phyloP scores from a whole-genome alignment of 2,797 vertebrate genomes.

The Kryptopterus vitreolus region DNA sequence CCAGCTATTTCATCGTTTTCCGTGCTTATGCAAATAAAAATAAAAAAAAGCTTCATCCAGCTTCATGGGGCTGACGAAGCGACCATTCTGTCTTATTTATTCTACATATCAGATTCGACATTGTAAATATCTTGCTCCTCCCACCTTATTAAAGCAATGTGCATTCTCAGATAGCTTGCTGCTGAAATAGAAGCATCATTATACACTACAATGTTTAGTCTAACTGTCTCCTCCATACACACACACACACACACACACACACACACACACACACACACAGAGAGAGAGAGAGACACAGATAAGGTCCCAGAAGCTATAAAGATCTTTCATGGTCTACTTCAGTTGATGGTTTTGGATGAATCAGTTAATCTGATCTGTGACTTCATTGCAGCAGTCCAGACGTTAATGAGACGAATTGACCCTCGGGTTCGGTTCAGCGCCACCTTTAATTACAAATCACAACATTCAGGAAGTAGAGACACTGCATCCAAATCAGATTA shows the following conservation, averaged over 20 bases:
- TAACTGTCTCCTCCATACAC: conserved; percentile 8
- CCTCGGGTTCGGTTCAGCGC: background rate
- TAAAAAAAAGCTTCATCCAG: background rate
- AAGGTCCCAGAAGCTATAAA: background rate
- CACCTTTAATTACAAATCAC: conserved; percentile 1
- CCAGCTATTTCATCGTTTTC: background rate
- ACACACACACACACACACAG: no score
- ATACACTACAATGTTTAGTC: conserved; percentile 13
- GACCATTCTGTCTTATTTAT: background rate
- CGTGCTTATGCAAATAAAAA: conserved; percentile 19
- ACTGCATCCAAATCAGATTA: background rate
- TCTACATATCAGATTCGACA: background rate
- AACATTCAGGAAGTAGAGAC: conserved; percentile 8
- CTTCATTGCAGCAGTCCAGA: background rate
- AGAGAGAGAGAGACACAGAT: conserved; percentile 4
- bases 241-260: no score
- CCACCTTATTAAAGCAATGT: background rate
- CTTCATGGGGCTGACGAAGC: background rate
- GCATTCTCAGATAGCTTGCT: background rate
- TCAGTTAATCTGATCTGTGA: conserved; percentile 8
- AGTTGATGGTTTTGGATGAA: background rate
- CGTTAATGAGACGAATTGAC: background rate
- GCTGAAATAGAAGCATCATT: conserved; percentile 19
- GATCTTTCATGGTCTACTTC: background rate
- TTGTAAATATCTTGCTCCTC: background rate